phyloP scores from a whole-genome alignment of 92 coral and sea anemone species.

The Phenganax marumi region DNA sequence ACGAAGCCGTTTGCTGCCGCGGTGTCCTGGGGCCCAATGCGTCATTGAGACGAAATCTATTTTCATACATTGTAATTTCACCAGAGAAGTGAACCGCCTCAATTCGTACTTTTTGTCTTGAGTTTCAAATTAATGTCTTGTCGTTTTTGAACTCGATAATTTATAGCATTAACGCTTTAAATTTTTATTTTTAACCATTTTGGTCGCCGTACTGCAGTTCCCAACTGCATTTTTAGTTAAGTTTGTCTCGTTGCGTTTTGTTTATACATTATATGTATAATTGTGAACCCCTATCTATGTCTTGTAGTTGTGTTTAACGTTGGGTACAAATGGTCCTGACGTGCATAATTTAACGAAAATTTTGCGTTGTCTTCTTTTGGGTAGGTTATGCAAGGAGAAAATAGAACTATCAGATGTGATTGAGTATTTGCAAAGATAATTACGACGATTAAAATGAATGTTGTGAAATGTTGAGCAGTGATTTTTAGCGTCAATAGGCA shows the following conservation, averaged over 20 bases:
- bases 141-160: not conserved
- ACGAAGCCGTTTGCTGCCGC: conserved; percentile 45
- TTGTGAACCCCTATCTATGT: no score
- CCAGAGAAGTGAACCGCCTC: not conserved
- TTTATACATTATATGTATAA: no score
- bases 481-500: not conserved
- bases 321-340: not conserved
- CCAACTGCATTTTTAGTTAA: no score
- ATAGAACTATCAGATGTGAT: not conserved
- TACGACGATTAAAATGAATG: conserved; percentile 1
- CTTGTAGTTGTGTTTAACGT: no score
- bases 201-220: not conserved
- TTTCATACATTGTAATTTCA: not conserved
- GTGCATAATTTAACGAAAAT: not conserved
- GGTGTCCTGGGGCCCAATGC: conserved; percentile 43
- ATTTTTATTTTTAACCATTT: not conserved
- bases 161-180: conserved; percentile 9
- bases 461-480: not conserved
- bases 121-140: not conserved
- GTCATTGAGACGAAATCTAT: conserved; percentile 21
- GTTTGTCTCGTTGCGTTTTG: no score
- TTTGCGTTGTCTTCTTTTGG: not conserved
- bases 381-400: not conserved
- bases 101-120: not conserved
- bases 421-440: not conserved